Conservation (phyloP, 2,888 invertebrate species). For the Netelia fuscicornis region DNA sequence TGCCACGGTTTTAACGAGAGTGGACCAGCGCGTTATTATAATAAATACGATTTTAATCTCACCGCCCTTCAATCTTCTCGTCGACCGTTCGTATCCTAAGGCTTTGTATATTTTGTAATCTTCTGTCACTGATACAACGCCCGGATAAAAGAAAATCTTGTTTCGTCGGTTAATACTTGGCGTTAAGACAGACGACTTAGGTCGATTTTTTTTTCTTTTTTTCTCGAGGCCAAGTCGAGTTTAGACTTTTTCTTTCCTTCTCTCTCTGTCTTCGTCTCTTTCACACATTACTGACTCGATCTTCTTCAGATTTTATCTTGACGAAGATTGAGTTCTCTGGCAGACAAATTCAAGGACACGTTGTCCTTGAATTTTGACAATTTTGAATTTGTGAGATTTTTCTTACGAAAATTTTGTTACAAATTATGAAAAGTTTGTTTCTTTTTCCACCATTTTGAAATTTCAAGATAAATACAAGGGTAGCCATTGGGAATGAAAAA, state of each 20-base stretch:
- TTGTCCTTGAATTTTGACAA: background rate
- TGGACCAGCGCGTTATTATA: slow-evolving; percentile 12
- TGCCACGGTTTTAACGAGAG: slow-evolving; percentile 54
- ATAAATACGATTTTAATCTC: slow-evolving; percentile 41
- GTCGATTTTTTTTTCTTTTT: background rate
- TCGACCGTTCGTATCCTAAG: background rate
- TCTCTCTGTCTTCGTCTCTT: slow-evolving; percentile 27
- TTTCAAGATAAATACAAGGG: background rate
- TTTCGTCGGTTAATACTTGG: slow-evolving; percentile 15
- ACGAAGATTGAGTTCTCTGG: slow-evolving; percentile 55
- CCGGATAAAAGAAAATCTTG: slow-evolving; percentile 33
- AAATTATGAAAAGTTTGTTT: background rate
- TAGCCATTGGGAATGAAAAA: slow-evolving; percentile 8
- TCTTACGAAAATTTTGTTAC: too few species aligned
- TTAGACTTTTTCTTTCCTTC: slow-evolving; percentile 17
- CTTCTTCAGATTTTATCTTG: slow-evolving; percentile 57
- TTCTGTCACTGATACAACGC: slow-evolving; percentile 18
- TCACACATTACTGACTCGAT: slow-evolving; percentile 49
- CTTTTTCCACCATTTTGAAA: background rate
- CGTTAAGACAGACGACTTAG: background rate
- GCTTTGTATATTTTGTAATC: slow-evolving; percentile 34
- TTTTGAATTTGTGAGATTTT: too few species aligned
- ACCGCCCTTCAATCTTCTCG: background rate
- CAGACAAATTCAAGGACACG: too few species aligned
- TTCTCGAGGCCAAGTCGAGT: slow-evolving; percentile 10